Evolutionary conservation across 2,888 invertebrate genomes (phyloP).

Genomic region (Parnassius smintheus): DNA sequence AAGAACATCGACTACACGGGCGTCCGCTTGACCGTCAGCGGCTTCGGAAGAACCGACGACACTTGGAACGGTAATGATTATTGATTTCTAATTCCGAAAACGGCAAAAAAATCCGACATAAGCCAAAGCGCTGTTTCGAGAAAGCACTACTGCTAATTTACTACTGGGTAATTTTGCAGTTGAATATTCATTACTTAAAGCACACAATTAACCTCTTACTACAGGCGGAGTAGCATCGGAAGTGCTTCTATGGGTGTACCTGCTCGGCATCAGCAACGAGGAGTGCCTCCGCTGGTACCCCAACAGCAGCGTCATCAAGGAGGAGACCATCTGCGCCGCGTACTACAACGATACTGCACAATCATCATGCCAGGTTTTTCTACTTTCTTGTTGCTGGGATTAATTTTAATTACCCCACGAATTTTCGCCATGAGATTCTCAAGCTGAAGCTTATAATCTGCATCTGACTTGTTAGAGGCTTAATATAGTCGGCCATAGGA

Average conservation of each 20-base stretch:
- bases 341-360: slow-evolving; percentile 61
- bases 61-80: slow-evolving; percentile 44
- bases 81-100: too few species aligned
- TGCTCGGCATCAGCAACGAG: slow-evolving; percentile 59
- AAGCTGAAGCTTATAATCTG: too few species aligned
- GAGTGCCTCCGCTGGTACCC: slow-evolving; percentile 56
- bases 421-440: too few species aligned
- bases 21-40: slow-evolving; percentile 52
- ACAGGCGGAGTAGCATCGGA: slow-evolving; percentile 60
- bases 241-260: slow-evolving; percentile 69
- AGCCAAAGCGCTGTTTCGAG: too few species aligned
- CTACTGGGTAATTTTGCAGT: too few species aligned
- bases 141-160: too few species aligned
- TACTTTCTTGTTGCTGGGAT: too few species aligned
- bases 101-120: too few species aligned
- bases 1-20: slow-evolving; percentile 52
- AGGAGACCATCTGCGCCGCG: slow-evolving; percentile 57
- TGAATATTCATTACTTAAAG: too few species aligned
- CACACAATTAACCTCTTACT: background rate
- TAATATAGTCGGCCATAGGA: too few species aligned
- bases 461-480: too few species aligned
- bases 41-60: slow-evolving; percentile 60
- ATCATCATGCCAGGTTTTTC: slow-evolving; percentile 62
- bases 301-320: slow-evolving; percentile 43
- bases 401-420: too few species aligned